These are phyloP conservation scores for Melikaiella ostensackeni DNA, from an alignment of 2,888 invertebrate genomes.

Conservation along the genomic window DNA sequence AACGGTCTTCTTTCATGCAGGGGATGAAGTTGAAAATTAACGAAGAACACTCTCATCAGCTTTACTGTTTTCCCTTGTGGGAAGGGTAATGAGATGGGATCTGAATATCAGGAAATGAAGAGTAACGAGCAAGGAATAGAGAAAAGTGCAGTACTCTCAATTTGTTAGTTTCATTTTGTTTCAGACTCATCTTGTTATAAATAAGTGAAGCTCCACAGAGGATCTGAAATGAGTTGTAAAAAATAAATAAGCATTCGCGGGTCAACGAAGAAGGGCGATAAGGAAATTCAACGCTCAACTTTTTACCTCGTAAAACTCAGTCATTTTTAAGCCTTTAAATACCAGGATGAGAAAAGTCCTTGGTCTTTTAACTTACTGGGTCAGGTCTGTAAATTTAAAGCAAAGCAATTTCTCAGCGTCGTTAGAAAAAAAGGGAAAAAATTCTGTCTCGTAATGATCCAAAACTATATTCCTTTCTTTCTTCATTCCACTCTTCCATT, in stretches of 20 bases:
- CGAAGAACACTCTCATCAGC: slow-evolving; percentile 1
- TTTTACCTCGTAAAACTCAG: slow-evolving; percentile 33
- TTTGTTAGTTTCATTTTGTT: background rate
- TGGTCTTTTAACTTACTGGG: slow-evolving; percentile 32
- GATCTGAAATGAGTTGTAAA: slow-evolving; percentile 27
- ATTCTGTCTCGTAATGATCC: too few relatives aligned
- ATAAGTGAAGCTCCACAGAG: slow-evolving; percentile 20
- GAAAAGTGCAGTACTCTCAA: slow-evolving; percentile 1
- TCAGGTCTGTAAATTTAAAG: slow-evolving; percentile 12
- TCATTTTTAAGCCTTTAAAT: slow-evolving; percentile 35
- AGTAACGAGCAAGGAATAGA: slow-evolving; percentile 18
- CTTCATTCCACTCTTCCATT: too few relatives aligned
- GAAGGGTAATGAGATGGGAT: slow-evolving; percentile 2
- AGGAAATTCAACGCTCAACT: slow-evolving; percentile 32
- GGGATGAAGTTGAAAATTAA: slow-evolving; percentile 2
- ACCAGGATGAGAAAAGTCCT: slow-evolving; percentile 31
- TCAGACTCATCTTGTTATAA: slow-evolving; percentile 30
- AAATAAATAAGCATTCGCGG: slow-evolving; percentile 33
- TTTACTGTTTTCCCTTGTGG: background rate
- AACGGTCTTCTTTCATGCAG: background rate
- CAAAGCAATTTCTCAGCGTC: slow-evolving; percentile 19
- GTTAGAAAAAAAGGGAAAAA: background rate
- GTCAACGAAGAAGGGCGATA: slow-evolving; percentile 14
- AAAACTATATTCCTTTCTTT: too few relatives aligned
- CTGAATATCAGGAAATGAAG: background rate